Conservation (phyloP, 2,797 vertebrate genomes). For the Poecilia gillii region DNA sequence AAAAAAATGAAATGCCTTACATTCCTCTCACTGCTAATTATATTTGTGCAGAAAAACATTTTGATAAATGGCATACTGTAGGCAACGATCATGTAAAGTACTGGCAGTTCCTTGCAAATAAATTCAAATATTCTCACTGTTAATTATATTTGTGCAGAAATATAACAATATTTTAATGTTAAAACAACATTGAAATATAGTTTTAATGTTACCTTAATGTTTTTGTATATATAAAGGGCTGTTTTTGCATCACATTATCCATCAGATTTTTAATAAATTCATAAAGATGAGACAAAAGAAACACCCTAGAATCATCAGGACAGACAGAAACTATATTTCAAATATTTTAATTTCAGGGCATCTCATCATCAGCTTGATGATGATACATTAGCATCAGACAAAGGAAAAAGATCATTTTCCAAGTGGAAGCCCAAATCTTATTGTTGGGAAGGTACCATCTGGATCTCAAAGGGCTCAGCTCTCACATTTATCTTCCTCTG, state of each 20-base stretch:
- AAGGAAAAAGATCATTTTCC: constrained; percentile 78
- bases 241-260: constrained; percentile 13
- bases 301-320: neutral
- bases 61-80: constrained; percentile 13
- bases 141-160: too few relatives aligned
- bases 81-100: constrained; percentile 6
- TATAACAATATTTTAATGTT: too few relatives aligned
- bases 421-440: constrained; percentile 80
- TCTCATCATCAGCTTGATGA: constrained; percentile 71
- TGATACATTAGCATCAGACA: constrained; percentile 71
- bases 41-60: constrained; percentile 14
- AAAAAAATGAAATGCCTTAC: constrained; percentile 26
- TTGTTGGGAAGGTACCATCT: constrained; percentile 84
- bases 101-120: constrained; percentile 6
- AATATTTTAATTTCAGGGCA: constrained; percentile 52
- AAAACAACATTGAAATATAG: neutral
- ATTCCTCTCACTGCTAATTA: constrained; percentile 25
- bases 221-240: neutral
- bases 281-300: neutral
- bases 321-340: constrained; percentile 36
- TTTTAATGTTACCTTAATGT: constrained; percentile 10
- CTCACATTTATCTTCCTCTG: constrained; percentile 78
- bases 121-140: neutral
- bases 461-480: constrained; percentile 78
- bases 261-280: neutral